These are phyloP conservation scores for Paramormyrops kingsleyae DNA, from an alignment of 2,113 vertebrate genomes.

Conservation along the genomic window DNA sequence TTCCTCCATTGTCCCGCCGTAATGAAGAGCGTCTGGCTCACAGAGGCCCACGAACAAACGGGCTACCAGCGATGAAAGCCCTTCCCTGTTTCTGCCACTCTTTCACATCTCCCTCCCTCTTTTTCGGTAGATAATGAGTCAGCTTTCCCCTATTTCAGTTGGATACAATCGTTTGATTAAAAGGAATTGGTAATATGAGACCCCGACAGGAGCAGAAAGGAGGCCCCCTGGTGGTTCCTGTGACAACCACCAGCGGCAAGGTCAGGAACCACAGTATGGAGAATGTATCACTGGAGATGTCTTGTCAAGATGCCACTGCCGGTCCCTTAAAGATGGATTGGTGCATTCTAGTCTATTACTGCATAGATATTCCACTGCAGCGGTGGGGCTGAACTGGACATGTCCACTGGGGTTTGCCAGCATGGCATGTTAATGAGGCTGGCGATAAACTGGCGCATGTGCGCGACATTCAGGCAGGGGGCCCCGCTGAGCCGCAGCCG, in stretches of 20 bases:
- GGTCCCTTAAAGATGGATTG: neutral
- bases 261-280: neutral
- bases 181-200: neutral
- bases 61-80: conserved; percentile 32
- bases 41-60: conserved; percentile 21
- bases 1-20: conserved; percentile 33
- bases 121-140: conserved; percentile 12
- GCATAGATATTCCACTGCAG: neutral
- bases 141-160: conserved; percentile 8
- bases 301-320: neutral
- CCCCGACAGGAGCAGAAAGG: neutral
- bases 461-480: neutral
- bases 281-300: neutral
- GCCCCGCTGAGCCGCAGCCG: neutral
- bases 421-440: neutral
- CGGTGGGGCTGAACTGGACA: neutral
- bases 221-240: neutral
- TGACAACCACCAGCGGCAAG: neutral
- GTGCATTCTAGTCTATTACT: neutral
- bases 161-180: neutral
- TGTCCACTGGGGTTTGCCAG: neutral
- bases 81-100: conserved; percentile 26
- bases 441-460: neutral
- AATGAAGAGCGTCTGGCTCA: conserved; percentile 43
- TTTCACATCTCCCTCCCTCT: conserved; percentile 29